These are phyloP conservation scores for Oreotrochilus melanogaster DNA, from an alignment of 2,113 vertebrate species.

Conservation along the genomic window DNA sequence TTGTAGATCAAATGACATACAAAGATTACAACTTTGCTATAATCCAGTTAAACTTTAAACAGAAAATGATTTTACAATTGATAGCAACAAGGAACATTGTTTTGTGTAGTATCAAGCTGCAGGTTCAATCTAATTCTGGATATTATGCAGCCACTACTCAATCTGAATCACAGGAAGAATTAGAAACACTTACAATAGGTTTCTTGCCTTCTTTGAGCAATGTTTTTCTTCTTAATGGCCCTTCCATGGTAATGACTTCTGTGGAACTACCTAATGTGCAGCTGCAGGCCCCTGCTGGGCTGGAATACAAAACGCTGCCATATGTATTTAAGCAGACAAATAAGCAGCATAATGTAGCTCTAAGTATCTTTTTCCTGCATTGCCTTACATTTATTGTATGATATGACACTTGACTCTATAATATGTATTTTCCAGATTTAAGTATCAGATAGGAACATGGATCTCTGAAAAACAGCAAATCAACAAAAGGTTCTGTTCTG, in stretches of 20 bases:
- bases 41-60: background rate
- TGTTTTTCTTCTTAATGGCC: conserved; percentile 90
- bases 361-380: background rate
- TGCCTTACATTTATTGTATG: background rate
- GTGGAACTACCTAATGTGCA: conserved; percentile 80
- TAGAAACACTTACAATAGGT: conserved; percentile 83
- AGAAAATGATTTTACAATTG: background rate
- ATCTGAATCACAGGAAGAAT: background rate
- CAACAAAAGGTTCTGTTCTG: background rate
- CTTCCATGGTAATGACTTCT: conserved; percentile 87
- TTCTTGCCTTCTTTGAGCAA: conserved; percentile 94
- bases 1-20: background rate
- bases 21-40: background rate
- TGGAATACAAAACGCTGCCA: conserved; percentile 50
- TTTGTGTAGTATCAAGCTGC: background rate
- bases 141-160: background rate
- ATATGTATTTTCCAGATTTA: background rate
- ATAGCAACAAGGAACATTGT: background rate
- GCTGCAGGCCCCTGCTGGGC: conserved; percentile 83
- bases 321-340: background rate
- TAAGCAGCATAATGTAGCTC: background rate
- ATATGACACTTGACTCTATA: background rate
- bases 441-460: background rate
- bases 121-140: background rate
- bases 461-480: background rate